Evolutionary conservation across 2,113 vertebrate genomes (phyloP), one percentile per base, ranked within the genome.

Genomic region (Oncorhynchus tshawytscha): DNA sequence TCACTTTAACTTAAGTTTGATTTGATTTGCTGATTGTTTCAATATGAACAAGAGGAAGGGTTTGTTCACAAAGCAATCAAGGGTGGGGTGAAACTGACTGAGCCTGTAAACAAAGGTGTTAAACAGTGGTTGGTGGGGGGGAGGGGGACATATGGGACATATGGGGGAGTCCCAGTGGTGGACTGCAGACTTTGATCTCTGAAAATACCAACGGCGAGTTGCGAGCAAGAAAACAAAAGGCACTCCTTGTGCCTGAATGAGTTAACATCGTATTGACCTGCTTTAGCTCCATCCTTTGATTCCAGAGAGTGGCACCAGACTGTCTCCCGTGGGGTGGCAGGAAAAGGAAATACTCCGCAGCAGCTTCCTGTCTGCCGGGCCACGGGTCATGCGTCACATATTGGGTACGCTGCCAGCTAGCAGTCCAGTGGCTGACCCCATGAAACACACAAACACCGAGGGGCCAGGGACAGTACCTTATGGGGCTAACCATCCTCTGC

Each of bases 321-420:
- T 91, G 93, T 92, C 92, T 92, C 91, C 88, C 90, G 87, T 78
- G 87, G 84, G 82, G 85, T 91, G 87, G 86, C 90, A 92, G 92
- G 89, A 90, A 91, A 87, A 90, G 91, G 91, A 94, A 93, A 89
- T 92, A 88, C 79, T 93, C 82, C 85, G 85, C 88, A 84, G 87
- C 83, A 84, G 88, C 84, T 91, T 93, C 91, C 93, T 90, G 89
- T 87, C 91, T 90, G 84, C 77, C 77, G 81, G 78, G 45, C 25
- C 0, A 87, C 84, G 87, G 76, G 20, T 83, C 54, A 71, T 92
- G 91, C 88, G 87, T 93, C 90, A 91, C 78, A 74, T 34, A 64
- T 69, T 25, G 59, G 74, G 76, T 87, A 79, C 69, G 70, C 83
- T 90, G 83, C 91, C 88, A 91, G 76, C 86, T 57, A 69, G 86